A percentile compares a stretch with the other conserved stretches of the same genome.
phyloP scores from a whole-genome alignment of 2,113 vertebrate genomes.

The Chascanopsetta lugubris region DNA sequence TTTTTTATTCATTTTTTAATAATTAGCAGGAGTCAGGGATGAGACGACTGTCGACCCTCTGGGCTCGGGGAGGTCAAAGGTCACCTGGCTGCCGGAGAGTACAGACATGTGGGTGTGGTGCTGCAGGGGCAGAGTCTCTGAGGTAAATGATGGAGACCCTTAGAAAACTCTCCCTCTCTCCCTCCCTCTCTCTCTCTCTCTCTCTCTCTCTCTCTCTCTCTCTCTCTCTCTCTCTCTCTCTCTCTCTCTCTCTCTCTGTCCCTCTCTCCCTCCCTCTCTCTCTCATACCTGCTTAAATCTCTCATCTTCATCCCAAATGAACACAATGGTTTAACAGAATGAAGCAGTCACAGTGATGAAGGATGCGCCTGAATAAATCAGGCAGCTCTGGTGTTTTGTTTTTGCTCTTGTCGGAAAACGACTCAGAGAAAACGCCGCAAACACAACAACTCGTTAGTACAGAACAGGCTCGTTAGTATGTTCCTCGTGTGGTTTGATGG shows the following conservation, averaged over 20 bases:
- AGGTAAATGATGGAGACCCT: constrained; percentile 44
- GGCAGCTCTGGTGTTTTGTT: constrained; percentile 79
- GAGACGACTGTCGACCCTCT: constrained; percentile 1
- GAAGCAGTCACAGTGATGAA: constrained; percentile 67
- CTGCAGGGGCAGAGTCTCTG: constrained; percentile 55
- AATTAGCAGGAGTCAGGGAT: constrained; percentile 15
- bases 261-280: constrained; percentile 37
- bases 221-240: constrained; percentile 36
- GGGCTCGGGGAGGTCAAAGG: constrained; percentile 7
- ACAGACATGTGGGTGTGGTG: constrained; percentile 47
- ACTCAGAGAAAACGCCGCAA: constrained; percentile 65
- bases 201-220: constrained; percentile 42
- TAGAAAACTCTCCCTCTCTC: constrained; percentile 22
- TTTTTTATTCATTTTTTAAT: too few species aligned
- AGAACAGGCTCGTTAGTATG: too few species aligned
- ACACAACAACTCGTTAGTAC: too few species aligned
- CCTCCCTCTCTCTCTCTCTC: constrained; percentile 4
- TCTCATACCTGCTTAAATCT: constrained; percentile 42
- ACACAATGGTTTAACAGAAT: constrained; percentile 68
- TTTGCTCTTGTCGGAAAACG: constrained; percentile 80
- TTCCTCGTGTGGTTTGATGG: constrained; percentile 4
- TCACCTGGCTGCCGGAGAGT: constrained; percentile 7
- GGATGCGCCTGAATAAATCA: constrained; percentile 74
- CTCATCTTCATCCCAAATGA: constrained; percentile 46
- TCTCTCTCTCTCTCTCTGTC: constrained; percentile 1